Percentiles rank a stretch among this genome's conserved stretches.
phyloP scores from a whole-genome alignment of 2,888 invertebrate genomes.

The Hirudinaria manillensis region DNA sequence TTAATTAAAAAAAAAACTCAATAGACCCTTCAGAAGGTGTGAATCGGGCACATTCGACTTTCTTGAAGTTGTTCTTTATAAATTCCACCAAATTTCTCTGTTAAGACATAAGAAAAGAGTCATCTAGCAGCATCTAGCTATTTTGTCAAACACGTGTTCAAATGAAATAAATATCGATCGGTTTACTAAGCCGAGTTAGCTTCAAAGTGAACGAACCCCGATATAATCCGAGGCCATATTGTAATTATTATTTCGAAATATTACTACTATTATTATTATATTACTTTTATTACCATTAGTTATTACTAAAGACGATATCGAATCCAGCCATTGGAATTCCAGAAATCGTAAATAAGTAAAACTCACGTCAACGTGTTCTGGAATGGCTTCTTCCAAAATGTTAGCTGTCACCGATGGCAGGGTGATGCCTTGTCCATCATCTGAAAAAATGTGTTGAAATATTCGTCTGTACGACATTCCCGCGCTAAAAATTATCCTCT shows the following conservation, averaged over 20 bases:
- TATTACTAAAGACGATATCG: no score
- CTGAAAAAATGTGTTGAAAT: constrained; percentile 12
- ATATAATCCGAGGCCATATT: no score
- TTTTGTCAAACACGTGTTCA: background rate
- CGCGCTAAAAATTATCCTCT: background rate
- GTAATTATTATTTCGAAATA: no score
- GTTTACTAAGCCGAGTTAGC: no score
- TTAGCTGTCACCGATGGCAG: background rate
- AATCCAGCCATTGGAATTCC: background rate
- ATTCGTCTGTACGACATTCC: constrained; percentile 9
- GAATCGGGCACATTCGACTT: constrained; percentile 9
- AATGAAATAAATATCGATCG: background rate
- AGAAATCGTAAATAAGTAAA: background rate
- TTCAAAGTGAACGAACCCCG: no score
- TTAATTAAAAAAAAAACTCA: background rate
- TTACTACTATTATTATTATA: no score
- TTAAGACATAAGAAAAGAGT: background rate
- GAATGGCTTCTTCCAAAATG: background rate
- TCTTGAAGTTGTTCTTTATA: constrained; percentile 15
- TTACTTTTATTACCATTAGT: no score
- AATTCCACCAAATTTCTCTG: constrained; percentile 13
- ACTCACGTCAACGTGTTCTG: constrained; percentile 23
- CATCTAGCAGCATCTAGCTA: no score
- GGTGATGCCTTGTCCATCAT: background rate
- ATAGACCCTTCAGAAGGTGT: background rate